Evolutionary conservation across 2,113 vertebrate genomes (phyloP).

Genomic region (Rhizomys pruinosus): DNA sequence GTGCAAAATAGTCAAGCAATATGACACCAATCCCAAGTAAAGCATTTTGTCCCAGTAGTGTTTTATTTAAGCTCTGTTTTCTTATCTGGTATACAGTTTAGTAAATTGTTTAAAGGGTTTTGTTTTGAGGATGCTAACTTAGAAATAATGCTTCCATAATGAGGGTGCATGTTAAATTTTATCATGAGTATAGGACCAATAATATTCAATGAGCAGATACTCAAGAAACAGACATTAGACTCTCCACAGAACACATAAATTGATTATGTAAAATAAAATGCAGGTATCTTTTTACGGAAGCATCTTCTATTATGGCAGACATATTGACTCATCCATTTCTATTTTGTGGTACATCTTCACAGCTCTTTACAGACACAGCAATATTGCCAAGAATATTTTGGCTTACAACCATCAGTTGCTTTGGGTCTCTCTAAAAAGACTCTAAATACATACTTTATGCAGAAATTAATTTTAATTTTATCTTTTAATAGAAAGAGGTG

Average conservation of each 20-base stretch:
- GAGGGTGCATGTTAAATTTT: background rate
- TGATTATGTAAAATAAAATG: slow-evolving; percentile 27
- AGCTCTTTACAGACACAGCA: background rate
- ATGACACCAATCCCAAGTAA: background rate
- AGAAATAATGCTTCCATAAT: background rate
- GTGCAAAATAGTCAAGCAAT: background rate
- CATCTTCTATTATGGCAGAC: background rate
- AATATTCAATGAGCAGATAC: slow-evolving; percentile 19
- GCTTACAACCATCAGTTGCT: background rate
- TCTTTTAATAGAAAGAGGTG: background rate
- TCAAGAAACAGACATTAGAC: background rate
- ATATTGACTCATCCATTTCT: slow-evolving; percentile 22
- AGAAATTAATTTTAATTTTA: slow-evolving; percentile 11
- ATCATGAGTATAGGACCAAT: slow-evolving; percentile 11
- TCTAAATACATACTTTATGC: background rate
- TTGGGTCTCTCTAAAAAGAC: background rate
- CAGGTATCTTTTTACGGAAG: slow-evolving; percentile 2
- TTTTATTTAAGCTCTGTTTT: background rate
- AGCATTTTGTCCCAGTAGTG: background rate
- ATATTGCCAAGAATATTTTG: background rate
- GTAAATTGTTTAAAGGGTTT: slow-evolving; percentile 14
- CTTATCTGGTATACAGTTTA: background rate
- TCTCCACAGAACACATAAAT: background rate
- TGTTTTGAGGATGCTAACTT: background rate
- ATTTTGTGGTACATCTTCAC: background rate